Percentiles rank a stretch among this genome's conserved stretches.
These are phyloP conservation scores for Girardinichthys multiradiatus DNA, from an alignment of 2,113 vertebrate genomes.

Conservation along the genomic window DNA sequence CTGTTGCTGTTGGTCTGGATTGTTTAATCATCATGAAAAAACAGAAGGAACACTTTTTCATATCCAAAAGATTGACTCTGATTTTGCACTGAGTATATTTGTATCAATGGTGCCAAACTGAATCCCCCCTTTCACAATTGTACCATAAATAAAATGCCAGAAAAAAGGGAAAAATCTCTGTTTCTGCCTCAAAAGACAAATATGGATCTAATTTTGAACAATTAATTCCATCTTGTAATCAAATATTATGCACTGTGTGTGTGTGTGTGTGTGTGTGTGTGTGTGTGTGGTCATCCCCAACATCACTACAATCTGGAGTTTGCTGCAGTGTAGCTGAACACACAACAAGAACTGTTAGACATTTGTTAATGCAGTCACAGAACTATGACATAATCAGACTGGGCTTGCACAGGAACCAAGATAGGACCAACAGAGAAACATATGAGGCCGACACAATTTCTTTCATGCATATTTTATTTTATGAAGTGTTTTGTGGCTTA, in stretches of 20 bases:
- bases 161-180: slow-evolving; percentile 49
- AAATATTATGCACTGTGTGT: slow-evolving; percentile 52
- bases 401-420: no score
- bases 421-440: no score
- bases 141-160: slow-evolving; percentile 25
- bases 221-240: slow-evolving; percentile 69
- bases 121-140: slow-evolving; percentile 46
- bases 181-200: slow-evolving; percentile 63
- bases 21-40: slow-evolving; percentile 44
- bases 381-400: no score
- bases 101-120: slow-evolving; percentile 48
- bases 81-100: slow-evolving; percentile 56
- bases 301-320: slow-evolving; percentile 64
- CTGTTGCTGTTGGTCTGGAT: slow-evolving; percentile 26
- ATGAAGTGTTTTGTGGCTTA: no score
- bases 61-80: slow-evolving; percentile 35
- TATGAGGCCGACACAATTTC: no score
- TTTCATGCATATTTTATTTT: no score
- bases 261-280: no score
- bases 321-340: slow-evolving; percentile 45
- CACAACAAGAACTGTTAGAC: slow-evolving; percentile 37
- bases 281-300: slow-evolving; percentile 69
- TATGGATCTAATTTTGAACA: slow-evolving; percentile 60
- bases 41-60: slow-evolving; percentile 32
- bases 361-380: background rate